Evolutionary conservation across 1,140 invertebrate species (phyloP).

Genomic region (Nebria ingens): DNA sequence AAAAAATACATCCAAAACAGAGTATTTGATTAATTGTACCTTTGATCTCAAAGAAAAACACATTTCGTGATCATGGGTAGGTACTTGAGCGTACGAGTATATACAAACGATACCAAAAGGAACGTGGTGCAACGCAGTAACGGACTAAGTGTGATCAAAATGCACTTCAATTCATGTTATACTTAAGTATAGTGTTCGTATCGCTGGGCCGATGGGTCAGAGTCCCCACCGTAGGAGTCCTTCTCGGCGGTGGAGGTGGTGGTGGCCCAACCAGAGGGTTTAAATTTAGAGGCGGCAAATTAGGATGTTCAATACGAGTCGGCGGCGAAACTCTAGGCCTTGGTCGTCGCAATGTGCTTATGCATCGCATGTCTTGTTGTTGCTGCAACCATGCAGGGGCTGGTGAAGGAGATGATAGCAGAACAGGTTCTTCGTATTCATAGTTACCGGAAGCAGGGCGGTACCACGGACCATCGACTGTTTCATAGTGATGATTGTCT

Average conservation of each 20-base stretch:
- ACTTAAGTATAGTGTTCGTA: not conserved
- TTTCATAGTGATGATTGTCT: slow-evolving; percentile 65
- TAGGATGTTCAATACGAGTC: slow-evolving; percentile 67
- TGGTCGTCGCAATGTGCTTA: slow-evolving; percentile 16
- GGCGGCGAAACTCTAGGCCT: slow-evolving; percentile 59
- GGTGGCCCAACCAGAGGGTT: slow-evolving; percentile 38
- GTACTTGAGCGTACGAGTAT: too few species aligned
- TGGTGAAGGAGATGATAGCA: slow-evolving; percentile 41
- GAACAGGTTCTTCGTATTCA: slow-evolving; percentile 59
- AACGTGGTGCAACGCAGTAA: not conserved
- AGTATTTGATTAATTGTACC: too few species aligned
- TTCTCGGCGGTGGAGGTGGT: not conserved
- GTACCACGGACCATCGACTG: slow-evolving; percentile 40
- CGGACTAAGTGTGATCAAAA: too few species aligned
- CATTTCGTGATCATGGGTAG: too few species aligned
- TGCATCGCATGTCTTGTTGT: slow-evolving; percentile 29
- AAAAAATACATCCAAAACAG: too few species aligned
- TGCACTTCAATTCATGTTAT: slow-evolving; percentile 2
- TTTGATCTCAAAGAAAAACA: too few species aligned
- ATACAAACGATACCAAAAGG: not conserved
- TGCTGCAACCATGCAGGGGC: slow-evolving; percentile 12
- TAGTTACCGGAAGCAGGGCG: slow-evolving; percentile 39
- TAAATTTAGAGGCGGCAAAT: slow-evolving; percentile 62
- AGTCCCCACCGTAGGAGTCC: not conserved
- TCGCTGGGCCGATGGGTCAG: not conserved